Percentiles rank a stretch among this genome's conserved stretches.
Evolutionary conservation across 2,888 invertebrate genomes (phyloP).

Genomic region (Cephus sareptanus): DNA sequence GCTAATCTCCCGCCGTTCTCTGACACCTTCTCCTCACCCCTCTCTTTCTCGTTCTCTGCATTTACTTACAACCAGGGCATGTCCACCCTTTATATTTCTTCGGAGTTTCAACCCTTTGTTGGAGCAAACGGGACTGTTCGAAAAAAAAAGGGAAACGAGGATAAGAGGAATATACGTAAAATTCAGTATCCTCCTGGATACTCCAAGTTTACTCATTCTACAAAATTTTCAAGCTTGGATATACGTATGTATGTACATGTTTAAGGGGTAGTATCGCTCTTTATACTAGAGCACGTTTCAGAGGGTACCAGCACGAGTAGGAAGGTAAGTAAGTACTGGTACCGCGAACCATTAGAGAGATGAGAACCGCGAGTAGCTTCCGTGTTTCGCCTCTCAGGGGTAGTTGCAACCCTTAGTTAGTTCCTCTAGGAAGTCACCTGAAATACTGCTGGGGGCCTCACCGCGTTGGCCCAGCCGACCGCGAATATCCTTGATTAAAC

Average conservation of each 20-base stretch:
- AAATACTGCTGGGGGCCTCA: constrained; percentile 27
- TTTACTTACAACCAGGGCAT: neutral
- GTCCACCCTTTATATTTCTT: constrained; percentile 2
- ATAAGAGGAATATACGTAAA: neutral
- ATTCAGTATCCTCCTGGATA: neutral
- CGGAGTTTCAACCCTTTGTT: neutral
- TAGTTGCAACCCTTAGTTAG: constrained; percentile 5
- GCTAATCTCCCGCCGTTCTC: constrained; percentile 61
- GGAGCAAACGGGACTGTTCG: neutral
- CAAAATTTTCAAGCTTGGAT: neutral
- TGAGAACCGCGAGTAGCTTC: constrained; percentile 36
- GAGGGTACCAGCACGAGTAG: too few species aligned
- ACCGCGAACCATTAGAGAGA: constrained; percentile 35
- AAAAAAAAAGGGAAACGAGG: neutral
- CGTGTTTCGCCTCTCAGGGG: too few species aligned
- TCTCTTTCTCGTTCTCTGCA: constrained; percentile 39
- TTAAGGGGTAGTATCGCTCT: too few species aligned
- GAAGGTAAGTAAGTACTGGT: too few species aligned
- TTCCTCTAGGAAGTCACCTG: constrained; percentile 27
- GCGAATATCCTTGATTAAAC: constrained; percentile 66
- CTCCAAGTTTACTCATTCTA: neutral
- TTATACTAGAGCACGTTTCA: too few species aligned
- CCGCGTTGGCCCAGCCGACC: constrained; percentile 50
- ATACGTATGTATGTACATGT: too few species aligned
- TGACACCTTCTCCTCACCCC: constrained; percentile 43